Base-by-base conservation (phyloP, 2,888 invertebrate species). In the Ligdia adustata region DNA sequence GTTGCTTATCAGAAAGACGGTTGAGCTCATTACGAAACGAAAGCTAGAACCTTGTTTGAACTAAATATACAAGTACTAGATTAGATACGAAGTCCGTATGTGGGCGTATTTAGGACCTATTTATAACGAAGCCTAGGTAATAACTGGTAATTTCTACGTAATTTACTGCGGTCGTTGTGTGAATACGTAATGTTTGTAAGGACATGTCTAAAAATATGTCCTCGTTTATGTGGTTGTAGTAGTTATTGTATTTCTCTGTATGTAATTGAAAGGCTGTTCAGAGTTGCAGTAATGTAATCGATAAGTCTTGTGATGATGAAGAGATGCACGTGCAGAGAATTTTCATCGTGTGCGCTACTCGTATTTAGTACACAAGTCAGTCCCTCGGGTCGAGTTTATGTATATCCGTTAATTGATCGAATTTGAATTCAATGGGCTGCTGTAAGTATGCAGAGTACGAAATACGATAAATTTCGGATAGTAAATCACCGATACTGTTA, bases 291-390 rank as follows among this genome's bases (percentile, higher is more conserved):
- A 59, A 57, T 60, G 68, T 65, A 76, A 79, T 81, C 78, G 77
- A 81, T 79, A 80, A 77, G 69, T n/a, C n/a, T 71, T 69, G 73
- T 79, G 76, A 42, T 79, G 75, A 72, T 79, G 76, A 42, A 78
- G 75, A 75, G 70, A 75, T 70, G 76, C 76, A 76, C 42, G 51
- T 46, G 14, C 9, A 15, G 38, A 38, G 51, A 52, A 52, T 52
- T 46, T 46, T 46, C 24, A 52, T 39, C 29, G 37, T 39, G 42
- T 20, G 9, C 43, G n/a, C n/a, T n/a, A n/a, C n/a, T n/a, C n/a
- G n/a, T 44, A 29, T 50, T 50, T 52, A 42, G 46, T 45, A 32
- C 34, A 46, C 31, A 47, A 9, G 24, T 11, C 16, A 16, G 27
- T 28, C 28, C 6, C 4, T 68, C 56, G 60, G 66, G 66, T 57